These are phyloP conservation scores for Plectrocnemia conspersa DNA, from an alignment of 1,140 invertebrate species.

Conservation along the genomic window DNA sequence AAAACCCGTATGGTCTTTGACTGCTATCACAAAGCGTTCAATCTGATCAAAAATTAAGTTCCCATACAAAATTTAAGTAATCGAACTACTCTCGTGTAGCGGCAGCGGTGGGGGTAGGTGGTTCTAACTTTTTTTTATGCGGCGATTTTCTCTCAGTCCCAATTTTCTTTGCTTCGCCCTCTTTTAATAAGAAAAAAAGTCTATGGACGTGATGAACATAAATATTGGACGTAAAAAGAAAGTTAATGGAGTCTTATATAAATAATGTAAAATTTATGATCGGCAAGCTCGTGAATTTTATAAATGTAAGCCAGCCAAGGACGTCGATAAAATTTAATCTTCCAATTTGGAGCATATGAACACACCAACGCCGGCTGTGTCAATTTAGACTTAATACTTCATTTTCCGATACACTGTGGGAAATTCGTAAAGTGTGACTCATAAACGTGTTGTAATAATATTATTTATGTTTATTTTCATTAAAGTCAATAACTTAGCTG, in stretches of 20 bases:
- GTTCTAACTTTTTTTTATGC: slow-evolving; percentile 11
- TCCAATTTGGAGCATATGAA: no score
- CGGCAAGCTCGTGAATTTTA: slow-evolving; percentile 5
- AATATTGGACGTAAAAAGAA: slow-evolving; percentile 13
- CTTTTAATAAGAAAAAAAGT: slow-evolving; percentile 17
- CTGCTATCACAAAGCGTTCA: no score
- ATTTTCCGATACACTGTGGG: no score
- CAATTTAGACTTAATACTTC: not conserved
- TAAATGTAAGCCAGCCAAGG: not conserved
- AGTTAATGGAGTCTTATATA: no score
- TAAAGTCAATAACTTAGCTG: no score
- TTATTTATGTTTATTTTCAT: no score
- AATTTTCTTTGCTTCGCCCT: slow-evolving; percentile 1
- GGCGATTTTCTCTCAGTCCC: slow-evolving; percentile 3
- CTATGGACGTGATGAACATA: slow-evolving; percentile 16
- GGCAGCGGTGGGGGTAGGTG: not conserved
- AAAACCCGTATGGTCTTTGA: no score
- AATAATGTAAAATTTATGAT: no score
- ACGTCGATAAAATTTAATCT: no score
- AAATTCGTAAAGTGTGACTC: no score
- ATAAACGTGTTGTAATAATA: no score
- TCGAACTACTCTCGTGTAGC: slow-evolving; percentile 13
- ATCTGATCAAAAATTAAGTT: slow-evolving; percentile 23
- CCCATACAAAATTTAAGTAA: slow-evolving; percentile 23
- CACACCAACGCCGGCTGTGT: no score